Conservation (phyloP, 2,888 invertebrate species). For the Troilus luridus region DNA sequence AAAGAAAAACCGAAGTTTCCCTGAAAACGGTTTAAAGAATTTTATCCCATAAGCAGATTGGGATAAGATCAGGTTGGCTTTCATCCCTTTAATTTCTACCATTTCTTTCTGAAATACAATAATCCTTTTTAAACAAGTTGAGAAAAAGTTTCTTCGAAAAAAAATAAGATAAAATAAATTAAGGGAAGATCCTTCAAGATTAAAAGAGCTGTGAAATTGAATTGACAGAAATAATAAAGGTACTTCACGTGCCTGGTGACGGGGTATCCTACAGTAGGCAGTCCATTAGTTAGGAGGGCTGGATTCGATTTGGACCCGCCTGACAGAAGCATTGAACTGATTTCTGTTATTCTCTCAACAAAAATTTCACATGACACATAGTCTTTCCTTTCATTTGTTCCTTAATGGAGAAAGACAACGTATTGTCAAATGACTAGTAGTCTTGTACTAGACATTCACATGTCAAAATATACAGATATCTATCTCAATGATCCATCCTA, state of each 20-base stretch:
- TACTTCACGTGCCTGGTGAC: neutral
- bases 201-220: neutral
- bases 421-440: neutral
- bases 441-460: neutral
- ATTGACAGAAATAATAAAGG: constrained; percentile 15
- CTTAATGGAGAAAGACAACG: neutral
- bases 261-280: neutral
- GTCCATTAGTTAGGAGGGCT: constrained; percentile 49
- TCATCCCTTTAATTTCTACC: too few relatives aligned
- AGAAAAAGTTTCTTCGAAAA: neutral
- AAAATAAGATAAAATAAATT: neutral
- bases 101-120: too few relatives aligned
- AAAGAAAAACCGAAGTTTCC: too few relatives aligned
- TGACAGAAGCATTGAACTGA: constrained; percentile 21
- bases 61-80: too few relatives aligned
- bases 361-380: constrained; percentile 36
- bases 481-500: neutral
- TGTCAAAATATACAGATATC: neutral
- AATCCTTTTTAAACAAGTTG: neutral
- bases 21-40: too few relatives aligned
- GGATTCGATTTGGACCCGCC: constrained; percentile 10
- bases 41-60: too few relatives aligned
- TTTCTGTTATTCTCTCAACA: constrained; percentile 20
- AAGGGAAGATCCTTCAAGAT: neutral
- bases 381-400: neutral